phyloP scores from a whole-genome alignment of 2,113 vertebrate genomes.

The Columbina picui region DNA sequence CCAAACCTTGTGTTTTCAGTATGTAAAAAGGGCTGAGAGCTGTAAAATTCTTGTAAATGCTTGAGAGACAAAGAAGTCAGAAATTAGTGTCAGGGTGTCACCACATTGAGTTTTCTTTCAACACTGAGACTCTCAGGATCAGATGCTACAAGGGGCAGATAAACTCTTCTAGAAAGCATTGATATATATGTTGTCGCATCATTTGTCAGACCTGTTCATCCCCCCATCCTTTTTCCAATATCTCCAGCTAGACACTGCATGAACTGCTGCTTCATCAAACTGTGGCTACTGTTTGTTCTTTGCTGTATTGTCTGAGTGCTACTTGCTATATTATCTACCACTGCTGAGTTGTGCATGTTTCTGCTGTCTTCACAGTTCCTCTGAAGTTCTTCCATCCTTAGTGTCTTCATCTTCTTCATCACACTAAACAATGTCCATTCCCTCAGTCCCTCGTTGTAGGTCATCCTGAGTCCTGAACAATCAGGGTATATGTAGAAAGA shows the following conservation, averaged over 20 bases:
- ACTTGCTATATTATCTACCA: not conserved
- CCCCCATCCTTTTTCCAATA: not conserved
- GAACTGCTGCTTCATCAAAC: not conserved
- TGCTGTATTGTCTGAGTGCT: not conserved
- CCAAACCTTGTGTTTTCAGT: not conserved
- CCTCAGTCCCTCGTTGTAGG: not conserved
- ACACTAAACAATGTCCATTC: not conserved
- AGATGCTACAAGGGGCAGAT: not conserved
- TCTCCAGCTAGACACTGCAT: not conserved
- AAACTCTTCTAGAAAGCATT: not conserved
- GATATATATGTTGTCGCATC: not conserved
- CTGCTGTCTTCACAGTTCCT: not conserved
- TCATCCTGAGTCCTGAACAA: rapidly evolving
- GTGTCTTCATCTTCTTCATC: not conserved
- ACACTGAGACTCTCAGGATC: not conserved
- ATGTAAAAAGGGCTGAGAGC: not conserved
- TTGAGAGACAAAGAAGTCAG: not conserved
- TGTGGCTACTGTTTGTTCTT: not conserved
- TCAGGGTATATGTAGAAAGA: not conserved
- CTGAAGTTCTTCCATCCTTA: not conserved
- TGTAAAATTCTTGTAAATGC: not conserved
- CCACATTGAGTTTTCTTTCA: not conserved
- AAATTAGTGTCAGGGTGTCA: not conserved
- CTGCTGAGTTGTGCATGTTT: not conserved
- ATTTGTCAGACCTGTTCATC: not conserved